Evolutionary conservation across 1,140 invertebrate genomes (phyloP).

Genomic region (Anastatus disparis): DNA sequence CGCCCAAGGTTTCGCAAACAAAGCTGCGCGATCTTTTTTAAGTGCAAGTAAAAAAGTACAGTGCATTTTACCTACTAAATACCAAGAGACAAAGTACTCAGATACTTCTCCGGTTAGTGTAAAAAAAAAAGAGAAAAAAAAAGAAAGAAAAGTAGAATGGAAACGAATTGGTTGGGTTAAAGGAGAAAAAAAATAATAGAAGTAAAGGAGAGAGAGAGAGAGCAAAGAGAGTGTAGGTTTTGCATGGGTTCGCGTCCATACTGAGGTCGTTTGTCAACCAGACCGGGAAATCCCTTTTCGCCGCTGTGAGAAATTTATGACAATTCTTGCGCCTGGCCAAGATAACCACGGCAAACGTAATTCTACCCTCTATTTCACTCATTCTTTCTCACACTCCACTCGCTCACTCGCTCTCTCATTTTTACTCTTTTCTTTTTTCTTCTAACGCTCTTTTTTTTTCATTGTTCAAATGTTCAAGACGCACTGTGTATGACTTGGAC

Average conservation of each 20-base stretch:
- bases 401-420: not conserved
- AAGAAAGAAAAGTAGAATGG: no score
- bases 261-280: slow-evolving; percentile 48
- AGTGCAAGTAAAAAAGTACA: not conserved
- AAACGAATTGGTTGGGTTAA: no score
- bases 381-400: no score
- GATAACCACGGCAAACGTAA: slow-evolving; percentile 49
- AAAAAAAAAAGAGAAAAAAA: no score
- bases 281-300: slow-evolving; percentile 48
- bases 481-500: no score
- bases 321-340: slow-evolving; percentile 47
- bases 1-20: no score
- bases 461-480: no score
- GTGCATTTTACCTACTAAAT: slow-evolving; percentile 9
- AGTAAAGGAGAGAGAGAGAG: not conserved
- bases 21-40: not conserved
- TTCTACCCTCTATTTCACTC: slow-evolving; percentile 36
- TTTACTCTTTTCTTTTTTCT: slow-evolving; percentile 3
- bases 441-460: not conserved
- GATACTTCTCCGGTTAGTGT: not conserved
- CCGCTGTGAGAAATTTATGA: slow-evolving; percentile 50
- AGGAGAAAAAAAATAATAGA: not conserved
- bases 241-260: slow-evolving; percentile 11
- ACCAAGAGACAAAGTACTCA: slow-evolving; percentile 10
- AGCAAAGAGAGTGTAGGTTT: not conserved